Conservation (phyloP, 2,888 invertebrate species). For the Troglohyphantes excavatus region DNA sequence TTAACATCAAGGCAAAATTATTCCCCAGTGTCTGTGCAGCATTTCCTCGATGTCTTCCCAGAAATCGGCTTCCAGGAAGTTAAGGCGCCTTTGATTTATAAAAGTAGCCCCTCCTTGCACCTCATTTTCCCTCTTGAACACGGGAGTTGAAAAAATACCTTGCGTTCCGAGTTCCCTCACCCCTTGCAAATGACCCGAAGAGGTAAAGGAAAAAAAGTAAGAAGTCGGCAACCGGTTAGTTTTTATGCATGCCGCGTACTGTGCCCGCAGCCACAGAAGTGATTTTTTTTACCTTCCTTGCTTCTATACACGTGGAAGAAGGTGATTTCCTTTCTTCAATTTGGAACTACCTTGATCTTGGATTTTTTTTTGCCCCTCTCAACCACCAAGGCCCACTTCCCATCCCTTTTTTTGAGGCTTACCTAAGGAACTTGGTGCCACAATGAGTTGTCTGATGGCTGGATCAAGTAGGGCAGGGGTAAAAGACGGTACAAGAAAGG, state of each 20-base stretch:
- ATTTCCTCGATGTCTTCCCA: conserved; percentile 1
- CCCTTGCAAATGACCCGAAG: conserved; percentile 65
- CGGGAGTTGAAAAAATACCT: conserved; percentile 7
- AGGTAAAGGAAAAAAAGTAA: conserved; percentile 27
- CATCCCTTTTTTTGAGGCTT: conserved; percentile 44
- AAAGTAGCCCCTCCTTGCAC: neutral
- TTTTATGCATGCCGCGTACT: conserved; percentile 62
- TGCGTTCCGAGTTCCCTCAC: conserved; percentile 56
- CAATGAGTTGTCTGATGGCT: neutral
- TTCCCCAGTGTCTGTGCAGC: too few species aligned
- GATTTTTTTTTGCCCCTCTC: neutral
- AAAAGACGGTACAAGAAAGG: neutral
- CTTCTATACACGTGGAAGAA: neutral
- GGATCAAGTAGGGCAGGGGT: neutral
- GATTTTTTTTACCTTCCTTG: conserved; percentile 13
- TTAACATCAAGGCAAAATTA: too few species aligned
- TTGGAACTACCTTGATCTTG: neutral
- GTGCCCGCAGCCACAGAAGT: neutral
- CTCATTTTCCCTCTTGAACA: conserved; percentile 49
- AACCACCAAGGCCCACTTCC: conserved; percentile 23
- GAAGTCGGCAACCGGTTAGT: conserved; percentile 43
- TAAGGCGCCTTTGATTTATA: conserved; percentile 21
- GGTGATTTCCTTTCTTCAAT: conserved; percentile 16
- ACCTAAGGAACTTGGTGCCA: conserved; percentile 42
- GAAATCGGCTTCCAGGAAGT: conserved; percentile 18